These are phyloP conservation scores for Beroe forskalii DNA, from an alignment of 37 sponge, comb jelly and placozoan species.

Conservation along the genomic window DNA sequence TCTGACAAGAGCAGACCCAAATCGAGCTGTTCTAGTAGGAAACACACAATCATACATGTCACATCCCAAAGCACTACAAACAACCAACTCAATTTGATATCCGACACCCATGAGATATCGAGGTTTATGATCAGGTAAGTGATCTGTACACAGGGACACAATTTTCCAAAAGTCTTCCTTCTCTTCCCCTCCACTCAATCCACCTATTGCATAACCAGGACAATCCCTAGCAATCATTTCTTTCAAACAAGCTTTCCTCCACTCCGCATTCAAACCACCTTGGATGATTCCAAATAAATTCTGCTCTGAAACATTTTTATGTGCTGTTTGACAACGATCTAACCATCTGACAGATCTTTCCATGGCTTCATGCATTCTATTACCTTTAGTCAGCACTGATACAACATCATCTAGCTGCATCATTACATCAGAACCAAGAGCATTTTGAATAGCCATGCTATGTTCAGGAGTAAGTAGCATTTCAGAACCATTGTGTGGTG, in stretches of 20 bases:
- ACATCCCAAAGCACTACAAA: conserved; percentile 89
- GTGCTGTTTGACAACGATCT: conserved; percentile 83
- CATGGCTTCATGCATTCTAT: conserved; percentile 92
- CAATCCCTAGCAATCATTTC: conserved; percentile 76
- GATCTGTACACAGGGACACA: conserved; percentile 82
- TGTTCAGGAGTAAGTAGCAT: conserved; percentile 94
- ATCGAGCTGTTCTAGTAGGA: conserved; percentile 90
- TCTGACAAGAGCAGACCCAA: conserved; percentile 87
- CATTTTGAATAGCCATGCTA: conserved; percentile 85
- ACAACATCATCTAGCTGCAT: conserved; percentile 99
- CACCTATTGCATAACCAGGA: conserved; percentile 96
- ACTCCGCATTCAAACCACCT: conserved; percentile 79
- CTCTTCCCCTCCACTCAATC: conserved; percentile 95
- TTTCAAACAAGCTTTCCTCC: conserved; percentile 78
- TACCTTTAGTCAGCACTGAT: conserved; percentile 76
- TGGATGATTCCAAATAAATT: conserved; percentile 93
- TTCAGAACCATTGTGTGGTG: conserved; percentile 79
- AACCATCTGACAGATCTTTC: conserved; percentile 80
- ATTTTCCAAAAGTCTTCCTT: conserved; percentile 89
- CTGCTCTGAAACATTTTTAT: conserved; percentile 70
- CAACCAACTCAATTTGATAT: conserved; percentile 87
- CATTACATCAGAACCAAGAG: conserved; percentile 91
- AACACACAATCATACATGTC: conserved; percentile 99
- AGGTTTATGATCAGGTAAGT: conserved; percentile 87
- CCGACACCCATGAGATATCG: conserved; percentile 97